Evolutionary conservation across 2,113 vertebrate species (phyloP).

Genomic region (Symphodus melops): DNA sequence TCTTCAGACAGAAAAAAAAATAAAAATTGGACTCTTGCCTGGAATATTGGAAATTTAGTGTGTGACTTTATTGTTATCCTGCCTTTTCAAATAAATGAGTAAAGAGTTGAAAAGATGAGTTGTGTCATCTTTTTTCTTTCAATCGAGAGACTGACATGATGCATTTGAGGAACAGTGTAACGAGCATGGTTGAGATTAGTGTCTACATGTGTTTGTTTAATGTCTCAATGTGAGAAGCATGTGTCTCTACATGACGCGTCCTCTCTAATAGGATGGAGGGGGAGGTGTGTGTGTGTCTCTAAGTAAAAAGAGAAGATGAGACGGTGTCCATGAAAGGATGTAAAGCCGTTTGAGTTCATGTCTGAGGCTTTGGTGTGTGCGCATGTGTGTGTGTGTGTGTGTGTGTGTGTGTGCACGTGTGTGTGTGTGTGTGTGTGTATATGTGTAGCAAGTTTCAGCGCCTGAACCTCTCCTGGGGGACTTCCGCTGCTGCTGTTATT

Average conservation of each 20-base stretch:
- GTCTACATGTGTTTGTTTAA: constrained; percentile 31
- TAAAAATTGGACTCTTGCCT: background rate
- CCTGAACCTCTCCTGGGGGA: constrained; percentile 57
- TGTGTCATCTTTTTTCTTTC: background rate
- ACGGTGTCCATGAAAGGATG: constrained; percentile 7
- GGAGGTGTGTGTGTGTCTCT: background rate
- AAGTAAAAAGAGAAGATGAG: background rate
- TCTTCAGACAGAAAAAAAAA: background rate
- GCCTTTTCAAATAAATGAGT: background rate
- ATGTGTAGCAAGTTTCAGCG: constrained; percentile 39
- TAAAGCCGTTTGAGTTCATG: constrained; percentile 30
- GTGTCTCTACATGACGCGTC: constrained; percentile 13
- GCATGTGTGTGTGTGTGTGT: constrained; percentile 18
- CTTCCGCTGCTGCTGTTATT: constrained; percentile 72
- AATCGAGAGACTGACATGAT: background rate
- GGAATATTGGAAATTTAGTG: background rate
- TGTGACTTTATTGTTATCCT: background rate
- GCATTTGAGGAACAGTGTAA: constrained; percentile 9
- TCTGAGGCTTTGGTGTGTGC: constrained; percentile 1
- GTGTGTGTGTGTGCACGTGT: constrained; percentile 9
- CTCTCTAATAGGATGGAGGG: constrained; percentile 17
- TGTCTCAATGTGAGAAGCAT: constrained; percentile 39
- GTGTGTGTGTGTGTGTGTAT: constrained; percentile 11
- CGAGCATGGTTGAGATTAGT: constrained; percentile 18
- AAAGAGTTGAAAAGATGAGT: background rate